These are phyloP conservation scores for Phrynosoma platyrhinos DNA, from an alignment of 2,113 vertebrate genomes.

Conservation along the genomic window DNA sequence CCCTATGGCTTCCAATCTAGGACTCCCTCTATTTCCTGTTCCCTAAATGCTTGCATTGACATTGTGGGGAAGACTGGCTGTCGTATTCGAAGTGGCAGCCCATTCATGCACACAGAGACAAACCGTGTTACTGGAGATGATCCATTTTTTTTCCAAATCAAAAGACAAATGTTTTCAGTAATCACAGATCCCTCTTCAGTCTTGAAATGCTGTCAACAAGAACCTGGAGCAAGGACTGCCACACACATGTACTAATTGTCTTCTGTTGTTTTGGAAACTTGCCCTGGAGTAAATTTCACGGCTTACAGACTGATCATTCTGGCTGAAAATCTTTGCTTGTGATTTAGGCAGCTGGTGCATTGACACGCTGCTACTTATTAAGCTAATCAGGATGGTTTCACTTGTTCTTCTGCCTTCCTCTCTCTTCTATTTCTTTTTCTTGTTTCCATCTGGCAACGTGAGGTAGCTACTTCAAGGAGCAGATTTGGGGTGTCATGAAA, in stretches of 20 bases:
- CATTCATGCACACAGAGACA: neutral
- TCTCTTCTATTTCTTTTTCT: neutral
- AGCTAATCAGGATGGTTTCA: neutral
- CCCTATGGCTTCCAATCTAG: neutral
- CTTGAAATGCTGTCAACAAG: slow-evolving; percentile 5
- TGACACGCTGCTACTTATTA: neutral
- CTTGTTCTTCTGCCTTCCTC: neutral
- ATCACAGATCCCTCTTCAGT: neutral
- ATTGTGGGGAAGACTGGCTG: neutral
- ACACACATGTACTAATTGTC: slow-evolving; percentile 5
- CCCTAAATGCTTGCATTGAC: neutral
- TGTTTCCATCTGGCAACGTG: neutral
- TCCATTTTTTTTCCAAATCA: slow-evolving; percentile 3
- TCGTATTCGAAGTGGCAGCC: neutral
- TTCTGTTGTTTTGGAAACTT: slow-evolving; percentile 16
- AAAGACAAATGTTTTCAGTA: neutral
- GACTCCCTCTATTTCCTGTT: neutral
- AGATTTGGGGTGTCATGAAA: neutral
- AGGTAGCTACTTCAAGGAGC: neutral
- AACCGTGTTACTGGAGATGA: neutral
- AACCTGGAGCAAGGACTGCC: neutral
- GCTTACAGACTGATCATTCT: neutral
- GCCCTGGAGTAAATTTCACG: slow-evolving; percentile 2
- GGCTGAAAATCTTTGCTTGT: neutral
- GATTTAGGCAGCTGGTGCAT: neutral